A percentile compares a stretch with the other conserved stretches of the same genome.
Evolutionary conservation across 2,888 invertebrate genomes (phyloP).

Genomic region (Margaritifera margaritifera): DNA sequence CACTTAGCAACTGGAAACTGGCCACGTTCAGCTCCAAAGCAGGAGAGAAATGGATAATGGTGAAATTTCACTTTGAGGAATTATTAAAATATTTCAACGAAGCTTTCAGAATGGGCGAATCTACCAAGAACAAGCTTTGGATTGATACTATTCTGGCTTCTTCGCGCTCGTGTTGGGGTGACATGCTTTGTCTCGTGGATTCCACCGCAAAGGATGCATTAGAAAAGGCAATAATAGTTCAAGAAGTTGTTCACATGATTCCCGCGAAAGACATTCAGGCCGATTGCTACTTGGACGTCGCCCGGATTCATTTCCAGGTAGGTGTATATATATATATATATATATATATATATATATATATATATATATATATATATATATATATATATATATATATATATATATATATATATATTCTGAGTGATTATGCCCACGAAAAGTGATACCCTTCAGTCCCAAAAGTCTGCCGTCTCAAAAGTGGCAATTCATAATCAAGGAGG

Average conservation of each 20-base stretch:
- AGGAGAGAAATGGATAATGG: neutral
- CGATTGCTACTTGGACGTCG: slow-evolving; percentile 9
- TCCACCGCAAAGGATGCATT: too few species aligned
- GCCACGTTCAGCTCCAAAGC: slow-evolving; percentile 4
- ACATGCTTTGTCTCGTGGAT: slow-evolving; percentile 7
- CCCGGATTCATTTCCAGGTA: slow-evolving; percentile 15
- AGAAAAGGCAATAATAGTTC: neutral
- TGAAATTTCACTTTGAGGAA: slow-evolving; percentile 19
- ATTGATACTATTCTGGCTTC: slow-evolving; percentile 4
- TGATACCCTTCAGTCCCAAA: too few species aligned
- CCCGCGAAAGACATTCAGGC: slow-evolving; percentile 7
- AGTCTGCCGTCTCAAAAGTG: too few species aligned
- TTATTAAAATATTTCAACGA: slow-evolving; percentile 19
- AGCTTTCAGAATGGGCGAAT: slow-evolving; percentile 5
- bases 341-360: slow-evolving; percentile 4
- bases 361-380: slow-evolving; percentile 1
- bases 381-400: neutral
- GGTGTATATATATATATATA: slow-evolving; percentile 2
- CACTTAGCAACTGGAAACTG: slow-evolving; percentile 15
- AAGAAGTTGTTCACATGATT: neutral
- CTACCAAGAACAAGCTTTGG: slow-evolving; percentile 11
- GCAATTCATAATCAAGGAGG: too few species aligned
- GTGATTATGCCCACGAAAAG: too few species aligned
- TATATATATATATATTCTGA: too few species aligned
- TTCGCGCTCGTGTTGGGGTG: slow-evolving; percentile 11